Conservation (phyloP, 2,113 vertebrate species). For the Indicator indicator region DNA sequence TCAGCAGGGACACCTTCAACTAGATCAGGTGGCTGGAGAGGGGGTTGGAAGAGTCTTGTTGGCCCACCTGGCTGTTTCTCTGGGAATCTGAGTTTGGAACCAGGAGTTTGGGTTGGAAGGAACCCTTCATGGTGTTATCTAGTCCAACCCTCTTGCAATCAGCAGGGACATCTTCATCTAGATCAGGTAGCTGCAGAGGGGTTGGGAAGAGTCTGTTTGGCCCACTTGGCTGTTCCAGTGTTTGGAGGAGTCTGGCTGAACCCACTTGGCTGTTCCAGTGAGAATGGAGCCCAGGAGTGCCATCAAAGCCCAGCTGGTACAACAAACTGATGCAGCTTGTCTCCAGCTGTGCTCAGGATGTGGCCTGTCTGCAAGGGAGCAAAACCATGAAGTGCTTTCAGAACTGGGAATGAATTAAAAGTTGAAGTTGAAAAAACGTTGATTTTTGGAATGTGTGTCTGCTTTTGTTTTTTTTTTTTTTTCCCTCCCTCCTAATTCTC, state of each 20-base stretch:
- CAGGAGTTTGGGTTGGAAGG: background rate
- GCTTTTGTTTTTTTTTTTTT: background rate
- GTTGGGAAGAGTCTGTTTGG: background rate
- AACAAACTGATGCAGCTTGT: background rate
- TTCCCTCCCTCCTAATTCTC: background rate
- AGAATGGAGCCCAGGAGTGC: background rate
- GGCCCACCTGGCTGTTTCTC: background rate
- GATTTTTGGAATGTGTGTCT: background rate
- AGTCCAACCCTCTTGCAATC: background rate
- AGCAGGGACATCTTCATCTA: background rate
- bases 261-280: too few species aligned
- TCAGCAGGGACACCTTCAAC: too few species aligned
- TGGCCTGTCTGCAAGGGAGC: background rate
- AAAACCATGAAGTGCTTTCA: background rate
- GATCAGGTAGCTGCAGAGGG: background rate
- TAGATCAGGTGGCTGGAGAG: too few species aligned
- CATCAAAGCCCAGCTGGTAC: rapidly evolving
- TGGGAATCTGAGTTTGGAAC: background rate
- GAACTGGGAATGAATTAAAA: background rate
- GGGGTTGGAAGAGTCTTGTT: too few species aligned
- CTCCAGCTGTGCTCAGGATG: background rate
- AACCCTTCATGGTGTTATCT: background rate
- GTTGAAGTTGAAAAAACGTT: background rate
- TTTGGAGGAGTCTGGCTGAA: too few species aligned
- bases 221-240: background rate